Base-by-base conservation (phyloP, 2,888 invertebrate species). In the Tubulanus polymorphus region DNA sequence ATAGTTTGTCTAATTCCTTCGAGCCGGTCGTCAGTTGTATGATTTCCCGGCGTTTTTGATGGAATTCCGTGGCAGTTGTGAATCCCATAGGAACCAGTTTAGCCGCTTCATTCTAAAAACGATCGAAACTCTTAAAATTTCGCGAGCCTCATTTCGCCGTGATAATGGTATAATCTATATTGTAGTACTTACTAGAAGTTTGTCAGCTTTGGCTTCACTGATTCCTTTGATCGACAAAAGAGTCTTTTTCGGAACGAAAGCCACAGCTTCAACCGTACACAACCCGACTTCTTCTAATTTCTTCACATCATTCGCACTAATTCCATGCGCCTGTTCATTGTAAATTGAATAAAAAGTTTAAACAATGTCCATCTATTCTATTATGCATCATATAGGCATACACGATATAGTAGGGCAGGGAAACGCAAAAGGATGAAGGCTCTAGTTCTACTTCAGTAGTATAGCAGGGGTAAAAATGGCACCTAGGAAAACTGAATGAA, bases 61-160 rank as follows among this genome's bases (percentile, higher is more conserved):
- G 93, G 75, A 95, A 91, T 69, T 93, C 93, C 2, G 94, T 91
- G 0, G 99, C 99, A 27, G 96, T 95, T 3, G 94, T 95, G 73
- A 99, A 99, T 0, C 97, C 97, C 90, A 99, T 93, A 0, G 93
- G 93, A 0, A 97, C 93, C 37, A 93, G 79, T 79, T 97, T 99
- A 0, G 88, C 85, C 1, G 96, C 94, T 81, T 95, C 96, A 2
- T 85, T 72, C 85, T 78, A 53, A 12, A 63, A 63, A 53, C n/a
- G n/a, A n/a, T n/a, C n/a, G n/a, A n/a, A n/a, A n/a, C n/a, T n/a
- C n/a, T n/a, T n/a, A n/a, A n/a, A n/a, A n/a, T n/a, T n/a, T n/a
- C n/a, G n/a, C n/a, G n/a, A n/a, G n/a, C n/a, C n/a, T n/a, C n/a
- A n/a, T n/a, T n/a, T n/a, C n/a, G n/a, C n/a, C n/a, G n/a, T n/a